Conservation (phyloP, 30 jellyfish, hydroid and myxozoan genomes). For the Cassiopea andromeda region DNA sequence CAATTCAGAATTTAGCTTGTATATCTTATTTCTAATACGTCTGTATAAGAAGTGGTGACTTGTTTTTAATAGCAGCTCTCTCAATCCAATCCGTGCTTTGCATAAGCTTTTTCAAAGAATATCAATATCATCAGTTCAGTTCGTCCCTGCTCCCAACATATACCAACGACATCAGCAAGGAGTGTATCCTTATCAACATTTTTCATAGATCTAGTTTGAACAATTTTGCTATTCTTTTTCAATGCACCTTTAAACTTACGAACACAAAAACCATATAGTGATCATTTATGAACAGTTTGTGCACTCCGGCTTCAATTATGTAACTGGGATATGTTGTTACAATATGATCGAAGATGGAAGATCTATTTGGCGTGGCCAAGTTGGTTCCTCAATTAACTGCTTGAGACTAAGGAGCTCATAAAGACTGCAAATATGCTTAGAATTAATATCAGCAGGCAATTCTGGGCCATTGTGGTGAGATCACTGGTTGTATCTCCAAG, state of each 20-base stretch:
- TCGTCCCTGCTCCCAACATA: not conserved
- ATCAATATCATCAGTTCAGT: not conserved
- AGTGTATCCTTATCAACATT: constrained; percentile 4
- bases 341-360: not conserved
- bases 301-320: not conserved
- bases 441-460: not conserved
- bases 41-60: not conserved
- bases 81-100: too few relatives aligned
- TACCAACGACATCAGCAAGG: constrained; percentile 12
- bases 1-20: not conserved
- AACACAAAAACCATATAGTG: too few relatives aligned
- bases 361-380: not conserved
- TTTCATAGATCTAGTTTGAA: not conserved
- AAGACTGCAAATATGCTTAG: not conserved
- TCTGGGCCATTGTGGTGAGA: not conserved
- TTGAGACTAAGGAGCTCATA: not conserved
- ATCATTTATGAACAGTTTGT: not conserved
- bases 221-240: too few relatives aligned
- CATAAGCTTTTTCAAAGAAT: not conserved
- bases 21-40: constrained; percentile 13
- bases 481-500: constrained; percentile 11
- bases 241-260: too few relatives aligned
- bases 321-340: not conserved
- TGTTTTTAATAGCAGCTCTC: too few relatives aligned
- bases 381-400: not conserved